Evolutionary conservation across 2,888 invertebrate genomes (phyloP), one percentile per base, ranked within the genome.

Genomic region (Mesoligia furuncula): DNA sequence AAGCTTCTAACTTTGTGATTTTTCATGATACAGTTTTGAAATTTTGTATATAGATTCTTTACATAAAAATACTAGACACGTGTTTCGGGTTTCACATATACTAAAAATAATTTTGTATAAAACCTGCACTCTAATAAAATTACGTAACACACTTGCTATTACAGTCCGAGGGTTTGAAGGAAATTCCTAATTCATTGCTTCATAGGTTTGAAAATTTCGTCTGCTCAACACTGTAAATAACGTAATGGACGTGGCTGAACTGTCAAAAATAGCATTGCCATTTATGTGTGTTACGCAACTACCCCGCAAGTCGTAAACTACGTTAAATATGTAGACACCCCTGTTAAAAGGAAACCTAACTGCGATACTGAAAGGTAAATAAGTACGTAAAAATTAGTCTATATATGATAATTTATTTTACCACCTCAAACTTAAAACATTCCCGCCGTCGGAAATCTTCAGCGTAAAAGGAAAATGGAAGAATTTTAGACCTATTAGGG

Each of bases 401-500:
- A 65, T 27, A 65, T 27, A 66, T 78, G 42, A 31, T 65, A 57
- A 77, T 66, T 73, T 77, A 61, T 48, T 61, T 66, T 27, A 36
- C 17, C 64, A 31, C 68, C 39, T 64, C 61, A 45, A 77, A 77
- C 48, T 73, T 71, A 9, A 66, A 83, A 83, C 70, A 71, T 80
- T 71, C 24, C 17, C 51, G 31, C 54, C 67, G 39, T 24, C 45
- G 20, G 31, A 73, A 80, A 67, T 83, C 62, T 73, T 64, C 17
- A 70, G 36, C 54, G 57, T 75, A 73, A 77, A 80, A 80, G 59
- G 66, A 79, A 84, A 68, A 71, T 71, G 62, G 57, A 65, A 57
- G 48, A 84, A 51, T 77, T 78, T 78, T 62, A n/a, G 54, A 72
- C 68, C 66, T 80, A 68, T 75, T 85, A 75, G 0, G 77, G 54